Evolutionary conservation across 2,888 invertebrate species (phyloP).

Genomic region (Meganola albula): DNA sequence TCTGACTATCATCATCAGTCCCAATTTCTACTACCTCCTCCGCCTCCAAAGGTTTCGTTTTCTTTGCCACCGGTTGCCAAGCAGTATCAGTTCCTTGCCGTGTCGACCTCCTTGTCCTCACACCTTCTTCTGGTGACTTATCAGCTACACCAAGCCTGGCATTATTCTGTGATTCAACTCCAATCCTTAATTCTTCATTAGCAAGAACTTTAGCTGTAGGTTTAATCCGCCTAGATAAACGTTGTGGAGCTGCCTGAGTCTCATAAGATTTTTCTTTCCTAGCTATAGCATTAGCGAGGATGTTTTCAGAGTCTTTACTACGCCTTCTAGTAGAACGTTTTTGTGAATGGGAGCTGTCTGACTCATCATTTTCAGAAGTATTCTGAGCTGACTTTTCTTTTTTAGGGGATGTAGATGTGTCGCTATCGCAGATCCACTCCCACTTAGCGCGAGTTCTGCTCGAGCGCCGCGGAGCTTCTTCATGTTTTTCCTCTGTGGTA

Average conservation of each 20-base stretch:
- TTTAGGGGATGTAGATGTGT: constrained; percentile 44
- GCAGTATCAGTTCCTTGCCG: too few species aligned
- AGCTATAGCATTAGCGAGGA: constrained; percentile 83
- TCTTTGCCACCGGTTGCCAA: constrained; percentile 25
- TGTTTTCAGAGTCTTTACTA: constrained; percentile 80
- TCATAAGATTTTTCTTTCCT: constrained; percentile 84
- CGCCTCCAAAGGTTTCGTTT: constrained; percentile 20
- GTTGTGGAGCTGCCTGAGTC: constrained; percentile 43
- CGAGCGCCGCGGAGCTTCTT: constrained; percentile 57
- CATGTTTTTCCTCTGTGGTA: constrained; percentile 63
- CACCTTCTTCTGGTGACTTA: constrained; percentile 54
- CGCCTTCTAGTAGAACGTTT: constrained; percentile 81
- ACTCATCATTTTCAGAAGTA: constrained; percentile 61
- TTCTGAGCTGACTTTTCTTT: constrained; percentile 45
- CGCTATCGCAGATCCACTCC: constrained; percentile 59
- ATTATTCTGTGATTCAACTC: constrained; percentile 77
- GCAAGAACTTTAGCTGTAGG: constrained; percentile 82
- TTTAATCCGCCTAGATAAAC: constrained; percentile 77
- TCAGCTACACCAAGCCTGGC: constrained; percentile 67
- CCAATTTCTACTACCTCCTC: constrained; percentile 32
- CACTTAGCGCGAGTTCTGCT: constrained; percentile 53
- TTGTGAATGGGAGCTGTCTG: constrained; percentile 54
- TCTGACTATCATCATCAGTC: constrained; percentile 37
- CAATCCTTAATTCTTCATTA: constrained; percentile 79
- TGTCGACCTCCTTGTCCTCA: constrained; percentile 53